A percentile compares a stretch with the other conserved stretches of the same genome.
phyloP scores from a whole-genome alignment of 35 echinoderm and acorn worm species.

The Stichopus chloronotus region DNA sequence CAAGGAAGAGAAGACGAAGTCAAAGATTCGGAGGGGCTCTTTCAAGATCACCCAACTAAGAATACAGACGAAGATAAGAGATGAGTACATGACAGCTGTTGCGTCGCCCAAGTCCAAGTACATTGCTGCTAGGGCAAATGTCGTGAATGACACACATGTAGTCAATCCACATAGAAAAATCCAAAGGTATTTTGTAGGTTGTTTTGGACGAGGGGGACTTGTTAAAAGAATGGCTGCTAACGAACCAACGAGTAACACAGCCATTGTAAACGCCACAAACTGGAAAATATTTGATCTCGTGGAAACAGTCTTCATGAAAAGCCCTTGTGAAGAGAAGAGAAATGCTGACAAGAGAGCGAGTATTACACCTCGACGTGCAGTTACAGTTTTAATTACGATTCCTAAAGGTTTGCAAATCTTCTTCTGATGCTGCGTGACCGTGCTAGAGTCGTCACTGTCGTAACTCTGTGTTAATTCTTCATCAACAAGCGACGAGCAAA shows the following conservation, averaged over 20 bases:
- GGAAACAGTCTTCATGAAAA: not conserved
- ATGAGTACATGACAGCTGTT: not conserved
- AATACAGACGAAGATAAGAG: not conserved
- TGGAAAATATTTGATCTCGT: not conserved
- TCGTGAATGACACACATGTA: not conserved
- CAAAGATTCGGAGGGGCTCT: not conserved
- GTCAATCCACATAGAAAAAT: not conserved
- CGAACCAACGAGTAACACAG: not conserved
- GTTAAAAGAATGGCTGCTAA: not conserved
- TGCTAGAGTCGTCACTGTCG: too few species aligned
- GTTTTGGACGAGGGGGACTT: not conserved
- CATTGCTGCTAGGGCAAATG: not conserved
- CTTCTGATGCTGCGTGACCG: too few species aligned
- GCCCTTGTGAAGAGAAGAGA: not conserved
- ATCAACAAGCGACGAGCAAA: too few species aligned
- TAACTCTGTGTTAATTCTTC: too few species aligned
- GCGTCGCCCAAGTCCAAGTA: not conserved
- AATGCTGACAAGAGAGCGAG: not conserved
- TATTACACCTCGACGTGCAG: not conserved
- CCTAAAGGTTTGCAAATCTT: too few species aligned
- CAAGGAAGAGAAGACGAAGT: not conserved
- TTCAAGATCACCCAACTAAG: slow-evolving; percentile 1
- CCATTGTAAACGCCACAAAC: not conserved
- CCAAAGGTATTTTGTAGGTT: not conserved
- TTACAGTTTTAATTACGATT: too few species aligned